A percentile compares a stretch with the other conserved stretches of the same genome.
Evolutionary conservation across 2,113 vertebrate genomes (phyloP).

Genomic region (Eulacestoma nigropectus): DNA sequence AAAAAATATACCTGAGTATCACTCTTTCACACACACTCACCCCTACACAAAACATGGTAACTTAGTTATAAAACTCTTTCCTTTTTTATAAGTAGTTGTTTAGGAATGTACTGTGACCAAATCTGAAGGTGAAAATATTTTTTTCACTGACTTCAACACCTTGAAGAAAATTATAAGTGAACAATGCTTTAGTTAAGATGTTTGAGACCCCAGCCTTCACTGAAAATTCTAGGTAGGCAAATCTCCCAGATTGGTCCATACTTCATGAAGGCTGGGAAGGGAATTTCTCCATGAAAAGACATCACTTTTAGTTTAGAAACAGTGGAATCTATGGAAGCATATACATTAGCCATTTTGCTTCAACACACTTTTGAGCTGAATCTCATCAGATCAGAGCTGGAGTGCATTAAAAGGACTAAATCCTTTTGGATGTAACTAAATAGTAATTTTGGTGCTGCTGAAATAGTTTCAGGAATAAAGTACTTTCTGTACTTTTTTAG

Average conservation of each 20-base stretch:
- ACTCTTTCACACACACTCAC: neutral
- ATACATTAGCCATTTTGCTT: neutral
- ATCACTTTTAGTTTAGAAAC: neutral
- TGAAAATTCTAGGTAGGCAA: neutral
- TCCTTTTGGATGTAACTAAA: neutral
- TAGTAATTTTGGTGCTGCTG: neutral
- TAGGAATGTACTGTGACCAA: neutral
- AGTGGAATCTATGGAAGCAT: neutral
- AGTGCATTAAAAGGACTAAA: neutral
- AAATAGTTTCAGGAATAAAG: neutral
- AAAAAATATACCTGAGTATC: neutral
- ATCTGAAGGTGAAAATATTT: neutral
- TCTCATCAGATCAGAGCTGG: neutral
- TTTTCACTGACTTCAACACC: neutral
- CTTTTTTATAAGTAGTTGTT: neutral
- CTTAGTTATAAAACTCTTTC: neutral
- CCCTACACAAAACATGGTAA: neutral
- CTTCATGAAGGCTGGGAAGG: neutral
- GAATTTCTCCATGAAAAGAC: neutral
- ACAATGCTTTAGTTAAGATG: neutral
- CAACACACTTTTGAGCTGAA: neutral
- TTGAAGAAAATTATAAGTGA: neutral
- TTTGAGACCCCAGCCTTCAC: neutral
- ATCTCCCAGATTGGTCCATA: neutral
- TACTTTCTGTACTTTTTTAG: neutral